Evolutionary conservation across 2,113 vertebrate species (phyloP), one percentile per base, ranked within the genome.

Genomic region (Sigmodon hispidus): DNA sequence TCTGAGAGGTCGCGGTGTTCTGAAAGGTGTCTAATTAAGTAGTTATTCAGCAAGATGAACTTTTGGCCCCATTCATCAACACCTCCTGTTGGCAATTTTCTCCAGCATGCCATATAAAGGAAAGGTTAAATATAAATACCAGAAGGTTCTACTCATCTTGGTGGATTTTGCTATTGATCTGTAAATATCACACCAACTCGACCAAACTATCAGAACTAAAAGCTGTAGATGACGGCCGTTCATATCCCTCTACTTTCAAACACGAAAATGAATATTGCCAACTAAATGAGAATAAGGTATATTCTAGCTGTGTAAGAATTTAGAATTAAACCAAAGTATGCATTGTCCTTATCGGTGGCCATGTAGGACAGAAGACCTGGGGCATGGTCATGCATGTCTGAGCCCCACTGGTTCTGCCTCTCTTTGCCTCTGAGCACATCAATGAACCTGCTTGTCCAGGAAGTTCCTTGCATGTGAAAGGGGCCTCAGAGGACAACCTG

Each of bases 11-110:
- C 3, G 50, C 61, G 11, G 72, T 81, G 88, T 94, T 96, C 94
- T 59, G 63, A 95, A 96, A 96, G 95, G 90, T 92, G 93, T 84
- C 91, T 96, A 97, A 97, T 97, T 96, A 97, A 95, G 94, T 89
- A 92, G 88, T 94, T 96, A 96, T 96, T 94, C 94, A 57, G 81
- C 89, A 31, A 84, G 52, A 1, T 97, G 96, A 97, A 96, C 97
- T 96, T 81, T 86, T 85, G 92, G 63, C 95, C 95, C 93, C 40
- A 26, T 79, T 92, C 85, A 21, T 34, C 0, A 22, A 69, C 70
- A 79, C 79, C 79, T 72, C 7, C 1, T 83, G 91, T 79, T 40
- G 85, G 92, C 69, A 83, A 87, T 93, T 97, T 93, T 95, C 88
- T 93, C 89, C 22, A 34, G 87, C 0, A 0, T 76, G 69, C 91